Evolutionary conservation across 2,888 invertebrate genomes (phyloP).

Genomic region (Himalopsyche kuldschensis): DNA sequence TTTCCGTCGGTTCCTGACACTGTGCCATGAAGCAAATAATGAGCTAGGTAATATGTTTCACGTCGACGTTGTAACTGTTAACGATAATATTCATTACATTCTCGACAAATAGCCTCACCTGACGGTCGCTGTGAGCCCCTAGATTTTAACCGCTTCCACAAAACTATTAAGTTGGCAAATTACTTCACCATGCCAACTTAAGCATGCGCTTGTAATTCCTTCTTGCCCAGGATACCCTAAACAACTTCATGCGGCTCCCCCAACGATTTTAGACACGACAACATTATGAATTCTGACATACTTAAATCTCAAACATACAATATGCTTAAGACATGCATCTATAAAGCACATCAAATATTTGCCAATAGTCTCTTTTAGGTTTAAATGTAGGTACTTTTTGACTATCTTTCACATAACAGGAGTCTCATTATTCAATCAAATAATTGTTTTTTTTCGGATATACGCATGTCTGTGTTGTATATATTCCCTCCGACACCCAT

Average conservation of each 20-base stretch:
- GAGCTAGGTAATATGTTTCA: not conserved
- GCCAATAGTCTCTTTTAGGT: too few species aligned
- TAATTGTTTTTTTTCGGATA: too few species aligned
- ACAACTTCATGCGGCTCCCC: not conserved
- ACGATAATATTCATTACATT: not conserved
- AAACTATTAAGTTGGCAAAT: slow-evolving; percentile 10
- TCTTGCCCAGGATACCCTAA: not conserved
- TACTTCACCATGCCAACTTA: not conserved
- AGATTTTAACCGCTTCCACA: not conserved
- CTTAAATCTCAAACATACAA: too few species aligned
- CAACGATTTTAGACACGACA: not conserved
- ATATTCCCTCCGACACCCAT: too few species aligned
- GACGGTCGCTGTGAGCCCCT: not conserved
- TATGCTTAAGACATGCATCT: too few species aligned
- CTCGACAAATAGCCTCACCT: not conserved
- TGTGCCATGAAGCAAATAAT: too few species aligned
- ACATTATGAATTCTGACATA: not conserved
- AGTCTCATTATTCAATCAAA: too few species aligned
- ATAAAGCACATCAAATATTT: too few species aligned
- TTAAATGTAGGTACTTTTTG: too few species aligned
- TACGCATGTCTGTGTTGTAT: too few species aligned
- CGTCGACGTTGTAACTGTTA: not conserved
- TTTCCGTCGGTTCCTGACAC: too few species aligned
- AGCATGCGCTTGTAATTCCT: not conserved
- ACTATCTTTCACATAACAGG: too few species aligned